Evolutionary conservation across 2,797 vertebrate species (phyloP), one percentile per base, ranked within the genome.

Genomic region (Peromyscus nudipes): DNA sequence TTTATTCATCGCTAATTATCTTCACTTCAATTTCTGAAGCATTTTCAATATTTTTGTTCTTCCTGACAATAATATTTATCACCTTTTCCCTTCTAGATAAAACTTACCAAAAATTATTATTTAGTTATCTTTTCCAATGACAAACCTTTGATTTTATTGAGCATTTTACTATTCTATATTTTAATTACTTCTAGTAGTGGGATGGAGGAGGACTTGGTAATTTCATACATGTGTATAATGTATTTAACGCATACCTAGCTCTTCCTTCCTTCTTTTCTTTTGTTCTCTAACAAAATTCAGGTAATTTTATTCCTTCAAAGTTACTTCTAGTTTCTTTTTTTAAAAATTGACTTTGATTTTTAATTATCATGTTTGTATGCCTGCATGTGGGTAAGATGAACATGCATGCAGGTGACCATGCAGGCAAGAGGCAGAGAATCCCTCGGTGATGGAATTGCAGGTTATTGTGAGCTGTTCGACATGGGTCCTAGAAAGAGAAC

Each of bases 31-130:
- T 62, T 83, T 83, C 40, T 92, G 13, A 27, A 62, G 11, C 16
- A n/a, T 29, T 49, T 75, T 49, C 60, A 62, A n/a, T 62, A 81
- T 46, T 62, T 81, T 67, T 34, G 9, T 46, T 69, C 27, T 43
- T 69, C 11, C 13, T 11, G 62, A 81, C 6, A 69, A 69, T 80
- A n/a, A 23, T 40, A 67, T 37, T 60, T 80, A 37, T 60, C 34
- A 19, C 16, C 43, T 84, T 84, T 92, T 75, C 55, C 43, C 19
- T 92, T 92, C 81, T 76, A 76, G 91, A 52, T 37, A 34, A 92
- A 49, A 75, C 29, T 62, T 31, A 31, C 8, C 55, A 92, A 62
- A 27, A 31, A 62, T 27, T 37, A 19, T 62, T 83, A 49, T 37
- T 46, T 43, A 19, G n/a, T 84, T 84, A 84, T 21, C n/a, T 40